Conservation (phyloP, 2,797 vertebrate genomes). For the Coendou prehensilis region DNA sequence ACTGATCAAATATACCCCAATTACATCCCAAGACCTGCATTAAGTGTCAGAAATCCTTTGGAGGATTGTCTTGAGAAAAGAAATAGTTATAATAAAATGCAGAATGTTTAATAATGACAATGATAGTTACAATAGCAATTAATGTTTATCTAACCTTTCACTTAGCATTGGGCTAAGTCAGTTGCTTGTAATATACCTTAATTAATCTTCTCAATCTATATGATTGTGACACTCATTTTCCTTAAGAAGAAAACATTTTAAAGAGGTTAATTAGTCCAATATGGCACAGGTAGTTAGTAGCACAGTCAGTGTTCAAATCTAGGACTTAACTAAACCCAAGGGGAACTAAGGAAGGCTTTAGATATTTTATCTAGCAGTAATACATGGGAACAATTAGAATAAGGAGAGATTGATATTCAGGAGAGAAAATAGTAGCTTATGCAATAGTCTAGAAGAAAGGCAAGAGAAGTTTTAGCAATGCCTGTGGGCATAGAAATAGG, state of each 20-base stretch:
- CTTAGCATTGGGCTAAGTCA: slow-evolving; percentile 19
- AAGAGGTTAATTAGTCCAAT: not conserved
- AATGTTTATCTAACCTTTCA: slow-evolving; percentile 4
- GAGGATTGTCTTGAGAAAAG: slow-evolving; percentile 1
- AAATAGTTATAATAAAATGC: slow-evolving; percentile 12
- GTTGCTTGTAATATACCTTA: slow-evolving; percentile 13
- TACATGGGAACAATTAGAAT: not conserved
- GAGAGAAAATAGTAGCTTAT: not conserved
- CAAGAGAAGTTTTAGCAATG: not conserved
- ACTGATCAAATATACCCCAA: not conserved
- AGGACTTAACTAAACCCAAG: not conserved
- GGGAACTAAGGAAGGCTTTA: not conserved
- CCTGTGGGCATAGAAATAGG: not conserved
- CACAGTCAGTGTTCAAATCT: not conserved
- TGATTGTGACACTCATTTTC: not conserved
- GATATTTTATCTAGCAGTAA: not conserved
- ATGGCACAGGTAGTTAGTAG: not conserved
- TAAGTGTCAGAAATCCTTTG: not conserved
- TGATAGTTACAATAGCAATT: not conserved
- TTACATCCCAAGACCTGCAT: not conserved
- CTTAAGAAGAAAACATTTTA: slow-evolving; percentile 10
- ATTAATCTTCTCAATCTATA: slow-evolving; percentile 52
- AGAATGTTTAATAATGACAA: not conserved
- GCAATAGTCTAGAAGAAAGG: not conserved
- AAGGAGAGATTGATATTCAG: not conserved